Base-by-base conservation (phyloP, 2,888 invertebrate genomes). In the Chorisops tibialis region DNA sequence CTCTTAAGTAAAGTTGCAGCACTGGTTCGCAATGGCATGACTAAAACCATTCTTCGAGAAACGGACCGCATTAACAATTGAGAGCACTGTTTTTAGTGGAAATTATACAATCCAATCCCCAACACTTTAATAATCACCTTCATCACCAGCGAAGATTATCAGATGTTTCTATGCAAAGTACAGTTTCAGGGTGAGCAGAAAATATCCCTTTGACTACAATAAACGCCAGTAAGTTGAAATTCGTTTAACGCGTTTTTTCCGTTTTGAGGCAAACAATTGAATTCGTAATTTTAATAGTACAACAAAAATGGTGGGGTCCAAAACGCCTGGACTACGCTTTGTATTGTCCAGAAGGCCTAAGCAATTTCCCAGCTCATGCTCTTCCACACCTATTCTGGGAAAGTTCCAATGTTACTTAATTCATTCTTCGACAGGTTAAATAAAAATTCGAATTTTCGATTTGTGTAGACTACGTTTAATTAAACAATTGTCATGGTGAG, bases 341-440 rank as follows among this genome's bases (percentile, higher is more conserved):
- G 12, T 98, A 99, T 78, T 98, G 98, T 75, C 99, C 99, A 0
- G 97, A 98, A 78, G 96, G 96, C 3, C 83, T 99, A 65, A 89
- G 94, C 43, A 93, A 95, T 76, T 97, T 99, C 75, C 98, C 98
- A 37, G 91, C 93, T 22, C 92, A 95, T 74, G 96, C 97, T 43
- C 82, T 99, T 72, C 99, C 99, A 51, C 97, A 97, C 80, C 82
- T 99, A 67, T 96, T 99, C 74, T 99, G 99, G 99, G 99, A 99
- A 80, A 97, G 97, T 70, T 91, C 89, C 63, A 99, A 99, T 80
- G 96, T 97, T 0, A 96, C 95, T 69, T 95, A 98, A 30, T 99
- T 99, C 75, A 93, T 99, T 72, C 81, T 99, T 65, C 83, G 99
- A 67, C 97, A 97, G 82, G 85, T 86, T 72, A 72, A 38, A 7